Evolutionary conservation across 1,140 invertebrate species (phyloP).

Genomic region (Tetragnatha versicolor): DNA sequence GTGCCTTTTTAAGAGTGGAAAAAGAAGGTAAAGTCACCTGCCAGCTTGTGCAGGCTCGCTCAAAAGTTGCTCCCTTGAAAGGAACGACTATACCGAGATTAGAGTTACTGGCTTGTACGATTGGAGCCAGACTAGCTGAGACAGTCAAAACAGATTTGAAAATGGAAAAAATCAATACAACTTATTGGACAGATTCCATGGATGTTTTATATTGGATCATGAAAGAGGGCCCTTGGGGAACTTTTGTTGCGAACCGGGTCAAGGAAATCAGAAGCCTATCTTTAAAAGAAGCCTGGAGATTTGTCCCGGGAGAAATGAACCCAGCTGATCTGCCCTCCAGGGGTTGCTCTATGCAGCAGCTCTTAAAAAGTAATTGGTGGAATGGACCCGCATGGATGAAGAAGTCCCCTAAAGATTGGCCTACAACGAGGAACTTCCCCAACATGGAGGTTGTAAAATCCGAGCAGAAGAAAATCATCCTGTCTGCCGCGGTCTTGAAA

Average conservation of each 20-base stretch:
- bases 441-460: neutral
- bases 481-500: neutral
- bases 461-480: slow-evolving; percentile 30
- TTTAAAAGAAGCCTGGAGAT: neutral
- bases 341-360: too few relatives aligned
- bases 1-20: neutral
- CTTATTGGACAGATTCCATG: slow-evolving; percentile 2
- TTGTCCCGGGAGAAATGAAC: slow-evolving; percentile 9
- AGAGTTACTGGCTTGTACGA: neutral
- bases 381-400: slow-evolving; percentile 15
- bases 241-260: neutral
- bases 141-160: neutral
- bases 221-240: neutral
- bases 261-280: neutral
- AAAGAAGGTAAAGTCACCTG: too few relatives aligned
- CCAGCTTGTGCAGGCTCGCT: too few relatives aligned
- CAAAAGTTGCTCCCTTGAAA: too few relatives aligned
- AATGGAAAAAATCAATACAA: neutral
- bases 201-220: neutral
- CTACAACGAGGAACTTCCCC: neutral
- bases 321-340: slow-evolving; percentile 11
- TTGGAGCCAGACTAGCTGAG: neutral
- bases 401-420: slow-evolving; percentile 9
- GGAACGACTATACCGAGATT: too few relatives aligned
- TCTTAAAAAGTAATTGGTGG: slow-evolving; percentile 1